Evolutionary conservation across 2,797 vertebrate species (phyloP).

Genomic region (Takifugu ocellatus): DNA sequence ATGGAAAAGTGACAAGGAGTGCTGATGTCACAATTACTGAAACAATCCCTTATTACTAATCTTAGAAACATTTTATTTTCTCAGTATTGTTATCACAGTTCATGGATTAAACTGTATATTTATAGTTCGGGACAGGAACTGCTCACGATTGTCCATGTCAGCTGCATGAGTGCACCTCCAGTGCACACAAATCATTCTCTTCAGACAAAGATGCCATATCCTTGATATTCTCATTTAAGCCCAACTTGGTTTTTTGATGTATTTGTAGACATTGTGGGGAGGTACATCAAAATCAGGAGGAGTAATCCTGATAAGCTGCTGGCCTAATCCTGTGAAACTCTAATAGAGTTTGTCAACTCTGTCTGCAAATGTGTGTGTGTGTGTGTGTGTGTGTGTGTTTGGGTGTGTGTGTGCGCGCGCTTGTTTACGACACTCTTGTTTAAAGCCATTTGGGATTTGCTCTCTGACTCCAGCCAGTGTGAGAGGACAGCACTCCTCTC

Average conservation of each 20-base stretch:
- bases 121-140: constrained; percentile 19
- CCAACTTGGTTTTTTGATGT: neutral
- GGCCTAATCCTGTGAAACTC: constrained; percentile 59
- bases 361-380: constrained; percentile 37
- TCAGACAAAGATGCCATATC: neutral
- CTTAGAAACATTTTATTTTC: neutral
- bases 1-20: too few relatives aligned
- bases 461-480: constrained; percentile 13
- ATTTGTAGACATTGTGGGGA: constrained; percentile 5
- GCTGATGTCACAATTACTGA: too few relatives aligned
- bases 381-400: constrained; percentile 12
- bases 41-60: neutral
- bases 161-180: neutral
- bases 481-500: neutral
- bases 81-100: neutral
- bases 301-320: constrained; percentile 60
- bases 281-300: constrained; percentile 43
- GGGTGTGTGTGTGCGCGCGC: constrained; percentile 6
- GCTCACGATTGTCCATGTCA: constrained; percentile 17
- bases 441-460: constrained; percentile 14
- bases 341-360: constrained; percentile 60
- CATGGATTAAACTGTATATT: neutral
- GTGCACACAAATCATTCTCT: neutral
- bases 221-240: neutral
- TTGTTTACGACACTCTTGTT: constrained; percentile 8